Conservation (phyloP, 2,113 vertebrate species). For the Jacana jacana region DNA sequence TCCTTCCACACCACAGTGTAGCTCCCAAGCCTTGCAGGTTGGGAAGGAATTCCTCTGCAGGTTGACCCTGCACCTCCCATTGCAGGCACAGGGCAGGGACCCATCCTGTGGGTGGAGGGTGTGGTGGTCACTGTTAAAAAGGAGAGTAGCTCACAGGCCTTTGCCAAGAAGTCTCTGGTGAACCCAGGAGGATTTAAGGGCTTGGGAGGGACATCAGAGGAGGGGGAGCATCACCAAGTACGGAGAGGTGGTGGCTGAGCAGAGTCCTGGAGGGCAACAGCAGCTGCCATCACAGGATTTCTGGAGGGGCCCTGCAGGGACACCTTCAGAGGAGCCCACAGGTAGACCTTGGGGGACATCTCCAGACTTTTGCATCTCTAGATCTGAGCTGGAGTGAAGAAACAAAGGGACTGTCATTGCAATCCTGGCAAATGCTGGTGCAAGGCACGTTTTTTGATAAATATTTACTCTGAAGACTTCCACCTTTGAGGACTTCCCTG, state of each 20-base stretch:
- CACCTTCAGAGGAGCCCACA: rapidly evolving
- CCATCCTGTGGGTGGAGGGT: background rate
- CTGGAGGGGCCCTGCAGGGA: background rate
- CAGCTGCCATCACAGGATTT: background rate
- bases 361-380: background rate
- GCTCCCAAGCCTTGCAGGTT: background rate
- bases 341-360: background rate
- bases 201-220: background rate
- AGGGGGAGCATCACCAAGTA: background rate
- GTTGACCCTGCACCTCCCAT: background rate
- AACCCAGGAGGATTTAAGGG: rapidly evolving
- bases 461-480: background rate
- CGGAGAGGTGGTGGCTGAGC: background rate
- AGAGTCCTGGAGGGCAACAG: background rate
- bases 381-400: background rate
- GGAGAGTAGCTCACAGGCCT: background rate
- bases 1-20: background rate
- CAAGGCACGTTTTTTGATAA: background rate
- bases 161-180: background rate
- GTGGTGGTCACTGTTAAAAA: rapidly evolving
- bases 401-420: background rate
- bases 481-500: background rate
- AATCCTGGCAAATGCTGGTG: background rate
- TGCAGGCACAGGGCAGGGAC: background rate
- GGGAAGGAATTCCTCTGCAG: background rate